phyloP scores from a whole-genome alignment of 2,888 invertebrate genomes.

The Acrocyrtus sp. region DNA sequence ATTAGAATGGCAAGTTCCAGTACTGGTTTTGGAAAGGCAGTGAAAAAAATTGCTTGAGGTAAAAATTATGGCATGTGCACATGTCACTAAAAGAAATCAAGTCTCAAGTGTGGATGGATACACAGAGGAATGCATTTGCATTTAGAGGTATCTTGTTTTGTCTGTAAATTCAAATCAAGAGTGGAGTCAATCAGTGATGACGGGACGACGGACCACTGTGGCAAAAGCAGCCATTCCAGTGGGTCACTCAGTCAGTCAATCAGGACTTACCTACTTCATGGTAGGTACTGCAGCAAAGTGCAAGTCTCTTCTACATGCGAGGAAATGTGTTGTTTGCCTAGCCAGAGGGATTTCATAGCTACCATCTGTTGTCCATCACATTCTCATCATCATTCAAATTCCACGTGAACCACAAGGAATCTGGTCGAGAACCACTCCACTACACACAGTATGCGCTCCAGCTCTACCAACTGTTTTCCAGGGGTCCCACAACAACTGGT shows the following conservation, averaged over 20 bases:
- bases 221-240: conserved; percentile 27
- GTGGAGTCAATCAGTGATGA: conserved; percentile 36
- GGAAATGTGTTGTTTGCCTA: conserved; percentile 2
- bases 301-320: too few relatives aligned
- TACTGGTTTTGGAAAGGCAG: conserved; percentile 38
- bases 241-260: conserved; percentile 50
- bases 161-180: conserved; percentile 16
- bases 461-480: conserved; percentile 44
- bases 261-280: conserved; percentile 12
- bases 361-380: conserved; percentile 51
- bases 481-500: conserved; percentile 15
- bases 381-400: conserved; percentile 50
- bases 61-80: conserved; percentile 54
- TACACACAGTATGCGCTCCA: conserved; percentile 19
- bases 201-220: background rate
- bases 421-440: background rate
- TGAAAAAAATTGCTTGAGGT: conserved; percentile 19
- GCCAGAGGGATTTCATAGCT: conserved; percentile 38
- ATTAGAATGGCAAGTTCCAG: conserved; percentile 50
- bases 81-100: conserved; percentile 43
- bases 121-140: too few relatives aligned
- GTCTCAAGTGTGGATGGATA: conserved; percentile 25
- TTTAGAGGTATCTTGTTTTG: conserved; percentile 37
- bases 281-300: background rate
- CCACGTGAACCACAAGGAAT: conserved; percentile 43